Evolutionary conservation across 2,888 invertebrate genomes (phyloP).

Genomic region (Papilio elwesi): DNA sequence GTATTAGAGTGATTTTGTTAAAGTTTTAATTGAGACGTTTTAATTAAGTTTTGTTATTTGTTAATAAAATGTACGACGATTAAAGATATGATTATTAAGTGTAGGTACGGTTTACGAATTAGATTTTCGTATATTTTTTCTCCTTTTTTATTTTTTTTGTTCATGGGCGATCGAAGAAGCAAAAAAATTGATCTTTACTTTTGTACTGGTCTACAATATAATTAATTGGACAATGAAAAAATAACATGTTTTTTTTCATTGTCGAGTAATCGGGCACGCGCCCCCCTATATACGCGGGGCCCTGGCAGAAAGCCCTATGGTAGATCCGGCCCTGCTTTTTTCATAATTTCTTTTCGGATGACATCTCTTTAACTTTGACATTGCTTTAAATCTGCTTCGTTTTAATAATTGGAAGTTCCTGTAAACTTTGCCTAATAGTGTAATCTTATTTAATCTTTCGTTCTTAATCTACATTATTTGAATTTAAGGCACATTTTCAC

Average conservation of each 20-base stretch:
- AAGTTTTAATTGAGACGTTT: slow-evolving; percentile 80
- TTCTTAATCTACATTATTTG: slow-evolving; percentile 30
- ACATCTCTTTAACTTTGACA: slow-evolving; percentile 17
- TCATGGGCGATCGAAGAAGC: no score
- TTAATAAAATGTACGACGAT: slow-evolving; percentile 68
- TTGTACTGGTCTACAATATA: no score
- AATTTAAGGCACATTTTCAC: slow-evolving; percentile 41
- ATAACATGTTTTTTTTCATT: no score
- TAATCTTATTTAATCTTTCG: slow-evolving; percentile 30
- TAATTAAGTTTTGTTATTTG: slow-evolving; percentile 84
- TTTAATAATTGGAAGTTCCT: slow-evolving; percentile 46
- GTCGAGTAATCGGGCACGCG: no score
- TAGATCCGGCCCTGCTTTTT: not conserved
- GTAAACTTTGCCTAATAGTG: slow-evolving; percentile 41
- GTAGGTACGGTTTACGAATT: slow-evolving; percentile 41
- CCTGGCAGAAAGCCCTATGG: no score
- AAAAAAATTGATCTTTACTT: not conserved
- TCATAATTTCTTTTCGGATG: slow-evolving; percentile 25
- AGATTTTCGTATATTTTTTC: slow-evolving; percentile 31
- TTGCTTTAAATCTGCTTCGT: slow-evolving; percentile 27
- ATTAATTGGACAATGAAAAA: no score
- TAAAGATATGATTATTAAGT: slow-evolving; percentile 57
- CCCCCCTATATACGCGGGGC: no score
- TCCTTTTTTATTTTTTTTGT: no score
- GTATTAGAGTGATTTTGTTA: slow-evolving; percentile 85